Base-by-base conservation (phyloP, 35 echinoderm and acorn worm genomes). In the Chiridota heheva region DNA sequence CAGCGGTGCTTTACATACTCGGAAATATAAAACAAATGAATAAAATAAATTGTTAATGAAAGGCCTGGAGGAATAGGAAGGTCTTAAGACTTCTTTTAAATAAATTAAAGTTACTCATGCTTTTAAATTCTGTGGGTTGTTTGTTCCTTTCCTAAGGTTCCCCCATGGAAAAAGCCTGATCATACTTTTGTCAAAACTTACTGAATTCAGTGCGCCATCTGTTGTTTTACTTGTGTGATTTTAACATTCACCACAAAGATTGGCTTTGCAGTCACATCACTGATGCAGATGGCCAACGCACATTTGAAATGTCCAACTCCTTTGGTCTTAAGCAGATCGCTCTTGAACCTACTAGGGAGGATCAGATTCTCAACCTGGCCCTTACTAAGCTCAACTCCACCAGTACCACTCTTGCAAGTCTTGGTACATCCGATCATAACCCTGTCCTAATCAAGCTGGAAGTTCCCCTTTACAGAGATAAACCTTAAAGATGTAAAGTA, bases 211-310 rank as follows among this genome's bases (percentile, higher is more conserved):
- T 59, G 88, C 81, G 3, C 55, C 69, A 15, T 91, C 88, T 42
- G 72, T 91, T 12, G 45, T 85, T 8, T 38, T 91, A 12, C 38
- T 77, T 42, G 88, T n/a, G 81, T 17, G 81, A 91, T 36, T 91
- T 91, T 61, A 83, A 89, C 58, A 72, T 91, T 34, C 88, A 91
- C 60, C 88, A 91, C 34, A 58, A 27, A 40, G 88, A 86, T 17
- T 91, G 81, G 88, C 73, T 85, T 30, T 47, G 81, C 59, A 91
- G 88, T 71, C 82, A 35, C 27, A 70, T 32, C 15, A 91, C 88
- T 48, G 81, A 91, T 47, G 34, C 88, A 18, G 88, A 40, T 58
- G 88, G 81, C 5, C 67, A 70, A 0, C 42, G 87, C 6, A 77
- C 88, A 24, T 72, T 43, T 30, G 57, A 90, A 37, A 44, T 90